These are phyloP conservation scores for Aurelia aurita complex sp. Pacific DNA, from an alignment of 30 jellyfish, hydroid and myxozoan genomes.

Conservation along the genomic window DNA sequence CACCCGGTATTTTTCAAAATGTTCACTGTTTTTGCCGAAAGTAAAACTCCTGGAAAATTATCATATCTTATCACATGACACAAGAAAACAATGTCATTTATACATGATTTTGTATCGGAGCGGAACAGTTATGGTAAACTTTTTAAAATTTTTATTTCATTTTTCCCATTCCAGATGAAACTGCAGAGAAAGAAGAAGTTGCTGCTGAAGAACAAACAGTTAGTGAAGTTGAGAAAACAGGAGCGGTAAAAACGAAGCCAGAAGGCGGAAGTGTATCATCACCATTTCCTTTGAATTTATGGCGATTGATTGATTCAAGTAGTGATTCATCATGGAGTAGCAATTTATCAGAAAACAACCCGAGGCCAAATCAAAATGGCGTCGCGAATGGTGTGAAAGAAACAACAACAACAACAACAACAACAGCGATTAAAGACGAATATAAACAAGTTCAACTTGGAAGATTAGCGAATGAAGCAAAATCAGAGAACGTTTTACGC, in stretches of 20 bases:
- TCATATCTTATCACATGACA: too few species aligned
- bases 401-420: slow-evolving; percentile 7
- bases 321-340: slow-evolving; percentile 84
- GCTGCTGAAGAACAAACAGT: not conserved
- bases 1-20: too few species aligned
- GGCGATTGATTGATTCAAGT: slow-evolving; percentile 59
- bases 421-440: not conserved
- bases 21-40: too few species aligned
- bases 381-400: not conserved
- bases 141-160: not conserved
- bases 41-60: too few species aligned
- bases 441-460: not conserved
- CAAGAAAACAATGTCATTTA: too few species aligned
- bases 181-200: not conserved
- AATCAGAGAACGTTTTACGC: slow-evolving; percentile 25
- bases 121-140: too few species aligned
- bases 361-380: not conserved
- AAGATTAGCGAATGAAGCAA: not conserved
- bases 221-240: not conserved
- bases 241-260: not conserved
- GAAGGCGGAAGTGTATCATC: slow-evolving; percentile 20
- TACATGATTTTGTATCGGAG: too few species aligned
- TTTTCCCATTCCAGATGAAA: not conserved
- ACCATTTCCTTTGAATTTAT: slow-evolving; percentile 58
- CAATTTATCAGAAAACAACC: not conserved